phyloP scores from a whole-genome alignment of 1,140 invertebrate species.

The Lasioglossum albipes region DNA sequence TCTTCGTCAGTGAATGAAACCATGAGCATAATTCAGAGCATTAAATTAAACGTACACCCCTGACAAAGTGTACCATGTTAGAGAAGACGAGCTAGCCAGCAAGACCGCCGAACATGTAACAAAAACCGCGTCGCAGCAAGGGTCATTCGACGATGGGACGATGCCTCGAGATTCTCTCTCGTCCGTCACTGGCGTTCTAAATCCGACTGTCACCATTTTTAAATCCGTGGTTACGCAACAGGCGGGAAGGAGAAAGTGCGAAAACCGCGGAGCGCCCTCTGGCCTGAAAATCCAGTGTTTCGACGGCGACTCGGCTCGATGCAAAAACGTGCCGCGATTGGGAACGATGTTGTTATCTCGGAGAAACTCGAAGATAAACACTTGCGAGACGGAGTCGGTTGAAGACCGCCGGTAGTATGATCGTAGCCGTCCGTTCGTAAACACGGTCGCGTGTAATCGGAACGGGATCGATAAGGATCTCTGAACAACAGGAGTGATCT shows the following conservation, averaged over 20 bases:
- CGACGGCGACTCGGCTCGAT: not conserved
- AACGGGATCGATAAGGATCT: no score
- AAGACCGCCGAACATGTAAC: no score
- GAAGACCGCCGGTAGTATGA: constrained; percentile 6
- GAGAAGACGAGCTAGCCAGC: no score
- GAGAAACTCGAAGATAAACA: constrained; percentile 45
- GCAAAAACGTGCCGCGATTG: not conserved
- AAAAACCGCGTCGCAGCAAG: no score
- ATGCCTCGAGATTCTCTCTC: not conserved
- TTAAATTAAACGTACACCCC: no score
- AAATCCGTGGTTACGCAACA: not conserved
- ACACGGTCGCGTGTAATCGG: constrained; percentile 2
- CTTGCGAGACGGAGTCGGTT: not conserved
- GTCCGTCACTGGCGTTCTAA: not conserved
- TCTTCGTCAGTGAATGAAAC: no score
- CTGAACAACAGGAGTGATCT: not conserved
- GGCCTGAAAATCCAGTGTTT: not conserved
- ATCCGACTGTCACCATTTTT: not conserved
- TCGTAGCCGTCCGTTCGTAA: constrained; percentile 4
- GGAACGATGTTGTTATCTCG: constrained; percentile 33
- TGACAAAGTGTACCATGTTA: no score
- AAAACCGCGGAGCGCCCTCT: not conserved
- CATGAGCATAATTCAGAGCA: no score
- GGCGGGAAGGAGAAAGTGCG: not conserved
- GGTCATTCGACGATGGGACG: no score